These are phyloP conservation scores for Acestrorhynchus altus DNA, from an alignment of 2,797 vertebrate species.

Conservation along the genomic window DNA sequence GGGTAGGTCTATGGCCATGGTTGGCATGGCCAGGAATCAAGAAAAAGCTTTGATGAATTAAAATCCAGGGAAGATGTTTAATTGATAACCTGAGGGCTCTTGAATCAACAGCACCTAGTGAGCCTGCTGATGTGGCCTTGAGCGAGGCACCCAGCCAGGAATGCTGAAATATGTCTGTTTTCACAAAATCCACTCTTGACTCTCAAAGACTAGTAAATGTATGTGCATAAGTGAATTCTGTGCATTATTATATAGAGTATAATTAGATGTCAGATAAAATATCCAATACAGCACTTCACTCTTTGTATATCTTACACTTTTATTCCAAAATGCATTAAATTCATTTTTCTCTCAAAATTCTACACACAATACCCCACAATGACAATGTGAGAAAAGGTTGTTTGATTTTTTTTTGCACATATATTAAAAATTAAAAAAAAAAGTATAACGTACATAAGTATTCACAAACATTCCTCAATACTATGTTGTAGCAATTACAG, in stretches of 20 bases:
- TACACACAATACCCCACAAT: too few species aligned
- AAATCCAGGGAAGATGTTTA: conserved; percentile 31
- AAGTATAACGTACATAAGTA: too few species aligned
- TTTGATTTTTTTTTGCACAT: too few species aligned
- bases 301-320: too few species aligned
- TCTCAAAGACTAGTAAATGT: not conserved
- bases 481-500: too few species aligned
- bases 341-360: too few species aligned
- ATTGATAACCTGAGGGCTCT: conserved; percentile 35
- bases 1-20: not conserved
- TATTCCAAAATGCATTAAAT: too few species aligned
- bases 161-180: conserved; percentile 20
- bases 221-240: too few species aligned
- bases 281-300: too few species aligned
- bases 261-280: not conserved
- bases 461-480: too few species aligned
- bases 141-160: conserved; percentile 27
- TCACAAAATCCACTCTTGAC: not conserved
- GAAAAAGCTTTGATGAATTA: conserved; percentile 23
- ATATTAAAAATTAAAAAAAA: too few species aligned
- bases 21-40: conserved; percentile 11
- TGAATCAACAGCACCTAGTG: conserved; percentile 33
- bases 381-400: too few species aligned
- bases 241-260: not conserved
- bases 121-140: conserved; percentile 33